Evolutionary conservation across 2,113 vertebrate genomes (phyloP), one percentile per base, ranked within the genome.

Genomic region (Vulpes ferrilata): DNA sequence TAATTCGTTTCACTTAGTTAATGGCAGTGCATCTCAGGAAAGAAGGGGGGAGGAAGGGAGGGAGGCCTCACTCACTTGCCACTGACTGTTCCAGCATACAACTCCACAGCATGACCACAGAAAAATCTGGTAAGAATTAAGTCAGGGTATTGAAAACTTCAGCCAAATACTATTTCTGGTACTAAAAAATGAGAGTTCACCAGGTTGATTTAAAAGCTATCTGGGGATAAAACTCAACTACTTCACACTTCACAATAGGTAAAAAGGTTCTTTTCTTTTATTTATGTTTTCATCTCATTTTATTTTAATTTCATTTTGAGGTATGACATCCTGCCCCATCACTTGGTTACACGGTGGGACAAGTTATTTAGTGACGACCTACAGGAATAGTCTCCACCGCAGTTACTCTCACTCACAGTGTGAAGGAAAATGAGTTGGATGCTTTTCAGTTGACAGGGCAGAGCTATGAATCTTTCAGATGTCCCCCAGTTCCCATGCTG

Each of bases 301-400:
- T 55, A 85, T 87, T 93, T 97, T 95, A 76, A 79, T 85, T 90
- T 87, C 62, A 93, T 83, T 73, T 89, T 94, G 78, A 97, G 90
- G 60, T 85, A 84, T 94, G 71, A 78, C 71, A 86, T 71, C 19
- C 38, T 90, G 53, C 67, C 73, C 30, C n/a, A 81, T 85, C 35
- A 30, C 27, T 95, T 88, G 38, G 85, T 90, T 80, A 53, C 1
- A 94, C 59, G 38, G 15, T 3, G 59, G 53, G 48, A 67, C 48
- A 91, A 53, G 35, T 85, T 88, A 90, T 82, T 95, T 73, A 97
- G 71, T 87, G 81, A 94, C 84, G 83, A 51, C 57, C 57, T 67
- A n/a, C 55, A 95, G 55, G 92, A 89, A 91, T 38, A 90, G 80
- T 55, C 62, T 76, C 55, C 16, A 3, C 62, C 11, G 7, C 17